Percentiles rank a stretch among this genome's conserved stretches.
phyloP scores from a whole-genome alignment of 2,797 vertebrate species.

The Mus minutoides region DNA sequence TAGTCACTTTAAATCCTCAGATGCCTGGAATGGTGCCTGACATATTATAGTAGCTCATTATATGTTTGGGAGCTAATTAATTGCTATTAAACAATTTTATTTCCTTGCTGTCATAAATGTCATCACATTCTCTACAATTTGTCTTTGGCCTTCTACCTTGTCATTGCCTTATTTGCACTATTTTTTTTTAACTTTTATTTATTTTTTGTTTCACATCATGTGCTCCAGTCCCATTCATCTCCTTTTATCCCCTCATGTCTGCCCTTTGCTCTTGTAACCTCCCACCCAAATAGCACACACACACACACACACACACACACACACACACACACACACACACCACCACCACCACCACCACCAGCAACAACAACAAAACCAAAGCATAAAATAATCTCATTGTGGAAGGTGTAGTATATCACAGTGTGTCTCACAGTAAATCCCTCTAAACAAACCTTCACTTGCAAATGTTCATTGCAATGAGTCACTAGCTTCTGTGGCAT shows the following conservation, averaged over 20 bases:
- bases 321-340: background rate
- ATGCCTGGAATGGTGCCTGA: background rate
- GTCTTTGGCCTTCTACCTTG: background rate
- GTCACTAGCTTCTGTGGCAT: background rate
- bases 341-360: background rate
- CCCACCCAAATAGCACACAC: background rate
- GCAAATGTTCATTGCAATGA: background rate
- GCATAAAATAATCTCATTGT: background rate
- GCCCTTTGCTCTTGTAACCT: background rate
- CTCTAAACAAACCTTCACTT: background rate
- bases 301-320: background rate
- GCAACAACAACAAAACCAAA: background rate
- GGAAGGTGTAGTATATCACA: background rate
- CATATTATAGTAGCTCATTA: slow-evolving; percentile 23
- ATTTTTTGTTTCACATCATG: background rate
- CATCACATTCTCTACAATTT: background rate
- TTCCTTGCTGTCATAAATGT: background rate
- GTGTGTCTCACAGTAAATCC: background rate
- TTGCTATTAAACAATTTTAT: slow-evolving; percentile 11
- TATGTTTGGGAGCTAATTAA: slow-evolving; percentile 55
- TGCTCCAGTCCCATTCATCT: background rate
- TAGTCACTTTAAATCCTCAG: slow-evolving; percentile 22
- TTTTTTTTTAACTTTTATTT: background rate
- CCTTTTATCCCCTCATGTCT: background rate
- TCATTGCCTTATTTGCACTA: background rate